Base-by-base conservation (phyloP, 2,113 vertebrate species). In the Uropsilus gracilis region DNA sequence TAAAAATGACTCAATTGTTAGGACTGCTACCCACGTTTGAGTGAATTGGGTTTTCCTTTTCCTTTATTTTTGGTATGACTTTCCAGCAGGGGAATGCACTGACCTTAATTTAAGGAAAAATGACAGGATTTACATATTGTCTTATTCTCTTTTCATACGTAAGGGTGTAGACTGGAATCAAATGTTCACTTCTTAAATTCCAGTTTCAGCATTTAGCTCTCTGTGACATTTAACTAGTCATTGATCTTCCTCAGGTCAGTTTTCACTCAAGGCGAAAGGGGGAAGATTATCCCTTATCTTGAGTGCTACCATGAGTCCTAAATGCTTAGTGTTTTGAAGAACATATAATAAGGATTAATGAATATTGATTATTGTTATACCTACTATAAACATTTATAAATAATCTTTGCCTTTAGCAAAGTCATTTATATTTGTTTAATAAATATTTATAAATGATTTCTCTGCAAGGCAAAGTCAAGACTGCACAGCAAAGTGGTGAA, bases 341-440 rank as follows among this genome's bases (percentile, higher is more conserved):
- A 16, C 10, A 57, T 20, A 48, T 69, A 57, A 64, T 11, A 53
- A 90, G 34, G 17, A 13, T 68, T 81, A 63, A 89, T 13, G 4
- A 26, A 30, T 39, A 50, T n/a, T 64, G 34, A 84, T 64, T 71
- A 34, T 66, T 81, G 2, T 91, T 78, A 77, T 37, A 69, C 57
- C 55, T 69, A 73, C 22, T 75, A 10, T 44, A 80, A 86, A 53
- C 28, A 18, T 90, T 89, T 91, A 84, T 61, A 78, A 68, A 24
- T 34, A 77, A 17, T 61, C 10, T 46, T 73, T 96, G 61, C 48
- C 53, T 73, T 73, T 90, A 94, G 39, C 28, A 86, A 94, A 50
- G 57, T 82, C 69, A 73, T 92, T 57, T 55, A 42, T 88, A n/a
- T 90, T 80, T 91, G 34, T 73, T 90, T 94, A 78, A 77, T 50